These are phyloP conservation scores for Phrynocephalus versicolor DNA, from an alignment of 2,113 vertebrate genomes.

Conservation along the genomic window DNA sequence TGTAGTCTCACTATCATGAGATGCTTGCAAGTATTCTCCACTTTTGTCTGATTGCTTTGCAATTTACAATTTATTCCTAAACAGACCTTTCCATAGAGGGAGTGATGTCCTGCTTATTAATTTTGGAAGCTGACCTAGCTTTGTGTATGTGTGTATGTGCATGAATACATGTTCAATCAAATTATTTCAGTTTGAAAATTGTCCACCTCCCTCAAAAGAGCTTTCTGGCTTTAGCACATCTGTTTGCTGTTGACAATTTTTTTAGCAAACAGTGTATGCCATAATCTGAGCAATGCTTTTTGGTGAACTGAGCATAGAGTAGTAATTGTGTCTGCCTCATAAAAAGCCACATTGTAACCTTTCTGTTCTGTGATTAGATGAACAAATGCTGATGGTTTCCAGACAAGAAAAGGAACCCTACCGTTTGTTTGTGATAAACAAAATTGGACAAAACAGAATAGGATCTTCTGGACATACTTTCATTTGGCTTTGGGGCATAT, in stretches of 20 bases:
- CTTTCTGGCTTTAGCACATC: background rate
- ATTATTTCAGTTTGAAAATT: constrained; percentile 19
- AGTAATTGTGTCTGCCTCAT: constrained; percentile 2
- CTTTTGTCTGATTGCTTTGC: background rate
- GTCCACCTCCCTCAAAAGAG: background rate
- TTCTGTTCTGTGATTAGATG: constrained; percentile 23
- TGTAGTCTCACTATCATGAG: background rate
- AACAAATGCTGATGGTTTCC: constrained; percentile 29
- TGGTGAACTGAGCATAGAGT: constrained; percentile 8
- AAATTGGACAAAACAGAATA: constrained; percentile 15
- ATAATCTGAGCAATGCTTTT: constrained; percentile 3
- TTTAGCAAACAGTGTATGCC: constrained; percentile 1
- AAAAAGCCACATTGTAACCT: constrained; percentile 27
- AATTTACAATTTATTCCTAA: background rate
- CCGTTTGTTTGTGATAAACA: constrained; percentile 14
- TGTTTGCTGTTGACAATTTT: constrained; percentile 2
- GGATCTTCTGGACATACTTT: background rate
- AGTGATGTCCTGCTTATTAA: background rate
- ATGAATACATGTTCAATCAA: constrained; percentile 1
- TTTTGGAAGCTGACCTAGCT: constrained; percentile 18
- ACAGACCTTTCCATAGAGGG: background rate
- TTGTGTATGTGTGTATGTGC: background rate
- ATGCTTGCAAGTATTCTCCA: background rate
- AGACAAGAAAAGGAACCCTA: background rate
- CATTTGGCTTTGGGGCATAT: background rate